phyloP scores from a whole-genome alignment of 2,797 vertebrate species.

The Labeo calbasu region DNA sequence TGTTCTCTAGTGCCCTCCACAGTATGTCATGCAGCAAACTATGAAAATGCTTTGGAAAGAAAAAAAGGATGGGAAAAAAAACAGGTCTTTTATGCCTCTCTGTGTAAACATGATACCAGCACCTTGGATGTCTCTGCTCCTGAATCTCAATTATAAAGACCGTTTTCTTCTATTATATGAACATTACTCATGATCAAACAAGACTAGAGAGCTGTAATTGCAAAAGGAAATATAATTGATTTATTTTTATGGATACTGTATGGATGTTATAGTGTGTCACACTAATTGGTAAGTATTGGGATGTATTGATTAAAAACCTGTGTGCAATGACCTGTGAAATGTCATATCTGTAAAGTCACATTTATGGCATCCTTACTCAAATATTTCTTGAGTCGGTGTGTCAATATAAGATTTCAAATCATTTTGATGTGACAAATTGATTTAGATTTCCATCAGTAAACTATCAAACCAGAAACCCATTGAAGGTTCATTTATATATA shows the following conservation, averaged over 20 bases:
- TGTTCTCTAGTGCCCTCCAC: constrained; percentile 56
- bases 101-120: constrained; percentile 5
- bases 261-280: background rate
- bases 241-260: background rate
- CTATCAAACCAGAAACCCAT: background rate
- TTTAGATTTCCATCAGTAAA: background rate
- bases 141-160: background rate
- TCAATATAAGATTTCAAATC: background rate
- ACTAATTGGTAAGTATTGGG: constrained; percentile 3
- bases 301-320: constrained; percentile 15
- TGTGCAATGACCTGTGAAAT: constrained; percentile 16
- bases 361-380: background rate
- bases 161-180: background rate
- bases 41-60: constrained; percentile 47
- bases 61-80: background rate
- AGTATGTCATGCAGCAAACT: constrained; percentile 51
- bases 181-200: constrained; percentile 13
- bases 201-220: background rate
- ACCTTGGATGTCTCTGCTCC: background rate
- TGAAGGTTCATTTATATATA: background rate
- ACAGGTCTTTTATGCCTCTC: constrained; percentile 15
- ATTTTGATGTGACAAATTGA: background rate
- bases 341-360: constrained; percentile 6
- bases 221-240: background rate
- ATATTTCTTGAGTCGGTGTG: background rate